A percentile compares a stretch with the other conserved stretches of the same genome.
Evolutionary conservation across 2,888 invertebrate genomes (phyloP).

Genomic region (Acleris literana): DNA sequence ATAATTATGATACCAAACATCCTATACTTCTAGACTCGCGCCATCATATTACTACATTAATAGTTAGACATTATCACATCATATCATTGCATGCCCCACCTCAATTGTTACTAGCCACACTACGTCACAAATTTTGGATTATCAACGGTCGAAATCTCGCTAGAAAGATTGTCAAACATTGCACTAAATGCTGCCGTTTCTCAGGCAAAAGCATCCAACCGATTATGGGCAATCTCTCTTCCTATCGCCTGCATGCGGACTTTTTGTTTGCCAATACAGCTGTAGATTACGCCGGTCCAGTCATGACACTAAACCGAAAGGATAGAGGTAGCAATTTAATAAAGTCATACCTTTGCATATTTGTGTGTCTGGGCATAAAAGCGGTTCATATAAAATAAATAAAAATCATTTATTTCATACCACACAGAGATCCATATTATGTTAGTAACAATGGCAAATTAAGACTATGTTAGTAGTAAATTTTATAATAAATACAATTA

Average conservation of each 20-base stretch:
- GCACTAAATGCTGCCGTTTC: slow-evolving; percentile 35
- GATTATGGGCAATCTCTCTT: slow-evolving; percentile 42
- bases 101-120: slow-evolving; percentile 36
- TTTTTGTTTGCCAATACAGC: slow-evolving; percentile 39
- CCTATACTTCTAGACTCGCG: slow-evolving; percentile 8
- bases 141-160: slow-evolving; percentile 37
- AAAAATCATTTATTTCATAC: too few relatives aligned
- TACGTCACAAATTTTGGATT: slow-evolving; percentile 40
- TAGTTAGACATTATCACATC: slow-evolving; percentile 31
- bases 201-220: slow-evolving; percentile 36
- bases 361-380: slow-evolving; percentile 35
- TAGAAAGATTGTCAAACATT: slow-evolving; percentile 30
- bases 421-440: too few relatives aligned
- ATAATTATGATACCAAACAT: slow-evolving; percentile 29
- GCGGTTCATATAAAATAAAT: too few relatives aligned
- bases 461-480: too few relatives aligned
- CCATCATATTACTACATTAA: slow-evolving; percentile 29
- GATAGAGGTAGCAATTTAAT: slow-evolving; percentile 40
- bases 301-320: slow-evolving; percentile 39
- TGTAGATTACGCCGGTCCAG: slow-evolving; percentile 42
- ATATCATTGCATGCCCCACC: slow-evolving; percentile 37
- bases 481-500: too few relatives aligned
- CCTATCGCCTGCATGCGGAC: slow-evolving; percentile 36
- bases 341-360: slow-evolving; percentile 42
- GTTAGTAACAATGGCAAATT: too few relatives aligned